Conservation (phyloP, 2,113 vertebrate species). For the Bombycilla garrulus region DNA sequence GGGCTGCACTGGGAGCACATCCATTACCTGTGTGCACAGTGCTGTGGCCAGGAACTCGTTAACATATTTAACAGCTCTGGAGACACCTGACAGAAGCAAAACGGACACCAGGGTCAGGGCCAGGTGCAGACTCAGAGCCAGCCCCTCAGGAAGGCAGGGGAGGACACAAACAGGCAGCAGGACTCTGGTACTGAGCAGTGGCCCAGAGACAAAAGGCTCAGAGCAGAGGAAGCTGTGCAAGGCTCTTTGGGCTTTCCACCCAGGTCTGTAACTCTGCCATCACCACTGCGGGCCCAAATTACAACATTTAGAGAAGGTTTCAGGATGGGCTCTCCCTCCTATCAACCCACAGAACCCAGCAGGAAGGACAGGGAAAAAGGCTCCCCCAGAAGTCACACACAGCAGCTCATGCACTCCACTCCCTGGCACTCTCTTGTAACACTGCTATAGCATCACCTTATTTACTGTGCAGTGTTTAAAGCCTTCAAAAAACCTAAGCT, state of each 20-base stretch:
- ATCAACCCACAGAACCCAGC: background rate
- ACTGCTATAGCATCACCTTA: background rate
- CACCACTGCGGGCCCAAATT: accelerated
- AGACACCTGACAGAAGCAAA: conserved; percentile 86
- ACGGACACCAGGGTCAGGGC: conserved; percentile 41
- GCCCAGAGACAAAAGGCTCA: background rate
- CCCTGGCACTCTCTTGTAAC: background rate
- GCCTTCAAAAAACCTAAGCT: background rate
- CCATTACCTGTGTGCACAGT: conserved; percentile 96
- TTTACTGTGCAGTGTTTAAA: background rate
- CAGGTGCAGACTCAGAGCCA: conserved; percentile 25
- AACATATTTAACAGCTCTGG: conserved; percentile 97
- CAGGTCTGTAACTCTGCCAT: background rate
- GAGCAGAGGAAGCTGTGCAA: background rate
- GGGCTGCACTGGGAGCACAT: conserved; percentile 42
- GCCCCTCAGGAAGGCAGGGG: background rate
- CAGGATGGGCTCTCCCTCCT: background rate
- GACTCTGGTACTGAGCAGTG: background rate
- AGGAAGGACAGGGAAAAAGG: background rate
- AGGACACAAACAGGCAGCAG: background rate
- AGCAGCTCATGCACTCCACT: background rate
- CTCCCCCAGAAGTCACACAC: background rate
- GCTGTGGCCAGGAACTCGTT: conserved; percentile 97
- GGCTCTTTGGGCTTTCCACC: background rate
- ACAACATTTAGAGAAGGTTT: background rate